A percentile compares a stretch with the other conserved stretches of the same genome.
phyloP scores from a whole-genome alignment of 64 coral and sea anemone species.

The Pocillopora damicornis region DNA sequence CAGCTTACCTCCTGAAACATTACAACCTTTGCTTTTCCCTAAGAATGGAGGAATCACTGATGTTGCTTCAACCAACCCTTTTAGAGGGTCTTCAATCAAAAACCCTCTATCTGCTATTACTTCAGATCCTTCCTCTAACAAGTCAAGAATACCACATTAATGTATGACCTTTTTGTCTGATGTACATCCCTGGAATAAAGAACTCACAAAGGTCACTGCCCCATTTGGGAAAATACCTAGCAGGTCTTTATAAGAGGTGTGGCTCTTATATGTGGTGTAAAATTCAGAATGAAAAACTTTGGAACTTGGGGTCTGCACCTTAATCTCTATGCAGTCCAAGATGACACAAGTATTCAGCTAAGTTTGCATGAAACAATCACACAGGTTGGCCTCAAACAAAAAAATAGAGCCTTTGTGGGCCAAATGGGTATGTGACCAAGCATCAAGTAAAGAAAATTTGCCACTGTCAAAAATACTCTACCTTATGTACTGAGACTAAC shows the following conservation, averaged over 20 bases:
- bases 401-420: conserved; percentile 1
- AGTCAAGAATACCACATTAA: no score
- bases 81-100: not conserved
- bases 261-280: conserved; percentile 28
- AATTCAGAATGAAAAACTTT: conserved; percentile 21
- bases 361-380: not conserved
- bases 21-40: not conserved
- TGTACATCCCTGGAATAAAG: no score
- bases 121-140: no score
- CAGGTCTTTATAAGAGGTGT: conserved; percentile 42
- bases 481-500: not conserved
- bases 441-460: conserved; percentile 10
- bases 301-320: conserved; percentile 36
- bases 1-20: not conserved
- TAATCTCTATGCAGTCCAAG: conserved; percentile 41
- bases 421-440: conserved; percentile 29
- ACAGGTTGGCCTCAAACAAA: not conserved
- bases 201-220: conserved; percentile 42
- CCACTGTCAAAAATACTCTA: conserved; percentile 10
- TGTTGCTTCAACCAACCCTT: not conserved
- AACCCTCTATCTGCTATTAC: not conserved
- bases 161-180: no score
- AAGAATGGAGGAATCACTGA: not conserved
- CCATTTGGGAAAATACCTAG: conserved; percentile 48
- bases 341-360: no score